Base-by-base conservation (phyloP, 37 sponge, comb jelly and placozoan genomes). In the Geodia barretti region DNA sequence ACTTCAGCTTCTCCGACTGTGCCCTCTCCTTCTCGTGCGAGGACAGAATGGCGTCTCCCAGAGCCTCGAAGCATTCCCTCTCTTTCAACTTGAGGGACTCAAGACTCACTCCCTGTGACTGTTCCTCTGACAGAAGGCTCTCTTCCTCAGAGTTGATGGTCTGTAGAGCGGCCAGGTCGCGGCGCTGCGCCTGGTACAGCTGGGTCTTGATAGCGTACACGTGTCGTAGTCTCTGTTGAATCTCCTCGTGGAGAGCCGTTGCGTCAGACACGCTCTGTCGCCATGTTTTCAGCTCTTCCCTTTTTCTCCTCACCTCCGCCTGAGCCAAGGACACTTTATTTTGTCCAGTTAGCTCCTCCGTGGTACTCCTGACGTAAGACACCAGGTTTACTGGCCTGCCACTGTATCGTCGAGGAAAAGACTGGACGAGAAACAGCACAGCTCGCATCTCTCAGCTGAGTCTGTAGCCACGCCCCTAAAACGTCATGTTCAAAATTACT, bases 21-120 rank as follows among this genome's bases (percentile, higher is more conserved):
- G 79, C 69, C 25, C 68, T 43, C 37, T 79, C 79, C 70, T 41
- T 79, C 36, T 79, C 70, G 34, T 79, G 79, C 1, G 79, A 67
- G 5, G 28, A 34, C 70, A 40, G 59, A 17, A 79, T 79, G 20
- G 70, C 5, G 29, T 79, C 79, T 30, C 70, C 41, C 5, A 79
- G 70, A 20, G 30, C 26, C 28, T 79, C 70, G 60, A 79, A 79
- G 42, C 70, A 68, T 1, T 68, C 70, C 38, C 79, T 67, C 28
- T 79, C 79, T 4, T 68, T 67, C 24, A 41, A 54, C 24, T 67
- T 62, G 39, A 31, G 37, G 23, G 59, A 29, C 39, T 77, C 77
- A 23, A 77, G 25, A 21, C 35, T 20, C 8, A 26, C 23, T 23
- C 4, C 7, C 1, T 38, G 26, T 19, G n/a, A 2, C 39, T 77